Base-by-base conservation (phyloP, 2,113 vertebrate genomes). In the Tenebrosternarchus preto region DNA sequence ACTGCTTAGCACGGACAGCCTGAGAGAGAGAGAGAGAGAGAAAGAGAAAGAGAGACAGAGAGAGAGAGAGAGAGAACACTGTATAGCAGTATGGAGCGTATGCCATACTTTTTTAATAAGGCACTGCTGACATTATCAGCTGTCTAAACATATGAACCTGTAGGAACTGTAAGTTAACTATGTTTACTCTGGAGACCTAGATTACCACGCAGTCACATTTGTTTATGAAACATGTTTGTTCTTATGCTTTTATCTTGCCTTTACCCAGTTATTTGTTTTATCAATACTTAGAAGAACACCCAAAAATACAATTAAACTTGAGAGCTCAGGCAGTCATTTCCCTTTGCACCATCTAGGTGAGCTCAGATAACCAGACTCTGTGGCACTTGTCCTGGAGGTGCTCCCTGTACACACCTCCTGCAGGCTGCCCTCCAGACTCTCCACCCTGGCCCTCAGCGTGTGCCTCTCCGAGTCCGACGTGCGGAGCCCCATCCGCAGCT, bases 391-490 rank as follows among this genome's bases (percentile, higher is more conserved):
- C 7, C 16, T 20, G 31, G 16, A 5, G 11, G 6, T 6, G 27
- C 19, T 31, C 16, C 19, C 3, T 29, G 1, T n/a, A 1, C 20
- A 85, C 87, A 94, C 91, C 90, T 93, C 90, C 33, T 94, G 89
- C 27, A 94, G 80, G 27, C 91, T 90, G 87, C 33, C 89, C 87
- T 92, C 92, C 80, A 94, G 87, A 3, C 85, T 80, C 11, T 92
- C 87, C 12, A 87, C 81, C 86, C 88, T 93, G 50, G 94, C 93
- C 87, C 91, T 94, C 61, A 94, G 68, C 2, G 87, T 88, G 71
- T 56, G 80, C 3, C 76, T 87, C 82, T 95, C 93, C 50, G 90
- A 86, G 56, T 94, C 92, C 1, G 61, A 87, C 59, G 70, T 85
- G 61, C 91, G 82, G 67, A 94, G 84, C 61, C 91, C 88, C 83